phyloP scores from a whole-genome alignment of 2,113 vertebrate species.

The Rhea pennata region DNA sequence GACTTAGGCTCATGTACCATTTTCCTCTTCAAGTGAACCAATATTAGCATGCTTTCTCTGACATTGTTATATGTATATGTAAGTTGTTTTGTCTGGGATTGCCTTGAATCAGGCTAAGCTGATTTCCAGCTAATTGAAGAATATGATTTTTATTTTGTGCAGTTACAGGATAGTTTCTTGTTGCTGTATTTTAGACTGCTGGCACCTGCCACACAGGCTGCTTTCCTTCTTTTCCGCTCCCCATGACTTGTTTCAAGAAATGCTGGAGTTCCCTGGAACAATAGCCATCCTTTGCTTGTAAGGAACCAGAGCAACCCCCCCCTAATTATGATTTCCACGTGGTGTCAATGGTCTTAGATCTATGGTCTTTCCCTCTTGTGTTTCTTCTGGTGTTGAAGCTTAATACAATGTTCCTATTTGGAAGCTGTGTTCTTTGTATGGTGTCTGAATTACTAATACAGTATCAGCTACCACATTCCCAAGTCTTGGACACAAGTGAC shows the following conservation, averaged over 20 bases:
- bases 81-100: rapidly evolving
- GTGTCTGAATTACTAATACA: neutral
- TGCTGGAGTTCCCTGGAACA: neutral
- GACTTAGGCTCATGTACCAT: neutral
- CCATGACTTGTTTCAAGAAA: neutral
- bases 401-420: neutral
- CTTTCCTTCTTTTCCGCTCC: neutral
- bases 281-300: neutral
- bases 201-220: neutral
- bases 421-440: neutral
- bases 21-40: neutral
- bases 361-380: neutral
- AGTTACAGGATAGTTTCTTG: neutral
- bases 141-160: neutral
- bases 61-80: too few species aligned
- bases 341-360: neutral
- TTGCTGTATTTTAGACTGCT: neutral
- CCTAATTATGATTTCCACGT: neutral
- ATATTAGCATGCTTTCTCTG: neutral
- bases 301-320: neutral
- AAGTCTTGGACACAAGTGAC: neutral
- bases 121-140: neutral
- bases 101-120: neutral
- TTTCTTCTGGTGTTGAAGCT: neutral
- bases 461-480: neutral